phyloP scores from a whole-genome alignment of 2,797 vertebrate genomes.

The Zenarchopterus dispar region DNA sequence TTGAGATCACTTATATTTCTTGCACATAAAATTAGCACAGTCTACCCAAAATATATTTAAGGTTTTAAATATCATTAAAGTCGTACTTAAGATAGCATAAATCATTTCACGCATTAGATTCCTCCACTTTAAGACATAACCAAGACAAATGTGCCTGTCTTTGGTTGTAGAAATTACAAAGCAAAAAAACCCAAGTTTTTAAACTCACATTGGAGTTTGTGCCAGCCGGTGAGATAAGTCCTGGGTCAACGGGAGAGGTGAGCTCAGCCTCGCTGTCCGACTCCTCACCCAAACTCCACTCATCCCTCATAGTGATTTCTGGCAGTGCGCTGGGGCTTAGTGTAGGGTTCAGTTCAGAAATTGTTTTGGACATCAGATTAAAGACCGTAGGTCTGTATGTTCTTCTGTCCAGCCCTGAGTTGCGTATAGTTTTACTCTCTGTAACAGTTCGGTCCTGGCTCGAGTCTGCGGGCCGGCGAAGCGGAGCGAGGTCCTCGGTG shows the following conservation, averaged over 20 bases:
- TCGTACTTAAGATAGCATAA: too few species aligned
- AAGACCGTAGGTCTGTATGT: conserved; percentile 75
- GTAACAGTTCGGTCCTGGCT: conserved; percentile 49
- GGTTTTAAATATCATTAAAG: too few species aligned
- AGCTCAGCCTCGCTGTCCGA: conserved; percentile 81
- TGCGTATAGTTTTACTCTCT: conserved; percentile 43
- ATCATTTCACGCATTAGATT: not conserved
- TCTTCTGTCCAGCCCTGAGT: conserved; percentile 61
- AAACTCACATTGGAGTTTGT: conserved; percentile 79
- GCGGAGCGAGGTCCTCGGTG: conserved; percentile 51
- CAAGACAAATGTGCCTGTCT: not conserved
- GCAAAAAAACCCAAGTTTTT: conserved; percentile 1
- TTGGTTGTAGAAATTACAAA: conserved; percentile 3
- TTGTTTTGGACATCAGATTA: conserved; percentile 80
- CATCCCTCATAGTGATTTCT: conserved; percentile 78
- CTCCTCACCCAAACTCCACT: conserved; percentile 80
- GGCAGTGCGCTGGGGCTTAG: conserved; percentile 77
- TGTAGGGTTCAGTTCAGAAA: conserved; percentile 76
- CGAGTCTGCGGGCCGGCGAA: conserved; percentile 60
- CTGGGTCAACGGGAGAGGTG: conserved; percentile 65
- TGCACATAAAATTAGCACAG: too few species aligned
- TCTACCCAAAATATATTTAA: too few species aligned
- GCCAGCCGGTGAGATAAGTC: conserved; percentile 72
- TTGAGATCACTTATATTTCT: too few species aligned
- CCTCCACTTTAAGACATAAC: not conserved